phyloP scores from a whole-genome alignment of 2,888 invertebrate genomes.

The Folsomia candida region DNA sequence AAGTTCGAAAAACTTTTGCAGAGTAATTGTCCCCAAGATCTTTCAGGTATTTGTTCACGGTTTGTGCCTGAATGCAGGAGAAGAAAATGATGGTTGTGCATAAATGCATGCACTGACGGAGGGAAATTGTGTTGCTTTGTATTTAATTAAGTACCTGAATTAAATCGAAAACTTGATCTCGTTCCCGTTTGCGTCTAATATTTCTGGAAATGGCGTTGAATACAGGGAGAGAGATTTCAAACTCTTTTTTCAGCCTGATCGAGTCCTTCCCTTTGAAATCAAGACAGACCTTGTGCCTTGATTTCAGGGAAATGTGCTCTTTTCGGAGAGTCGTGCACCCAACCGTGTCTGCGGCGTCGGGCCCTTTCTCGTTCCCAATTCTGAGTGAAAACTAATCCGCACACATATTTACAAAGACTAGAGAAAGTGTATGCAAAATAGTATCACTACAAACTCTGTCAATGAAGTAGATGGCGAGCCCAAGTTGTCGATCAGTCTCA shows the following conservation, averaged over 20 bases:
- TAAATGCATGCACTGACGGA: background rate
- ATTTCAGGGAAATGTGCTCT: background rate
- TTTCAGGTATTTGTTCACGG: conserved; percentile 2
- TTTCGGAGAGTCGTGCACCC: conserved; percentile 5
- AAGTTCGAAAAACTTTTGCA: conserved; percentile 8
- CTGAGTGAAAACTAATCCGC: conserved; percentile 2
- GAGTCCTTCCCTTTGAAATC: conserved; percentile 10
- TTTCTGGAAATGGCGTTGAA: background rate
- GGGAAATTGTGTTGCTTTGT: background rate
- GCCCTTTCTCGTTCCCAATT: conserved; percentile 9
- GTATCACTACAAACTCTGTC: background rate
- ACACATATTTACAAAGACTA: too few relatives aligned
- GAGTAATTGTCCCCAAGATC: background rate
- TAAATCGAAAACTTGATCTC: conserved; percentile 2
- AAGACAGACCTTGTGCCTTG: background rate
- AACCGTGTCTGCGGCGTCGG: background rate
- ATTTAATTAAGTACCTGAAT: background rate
- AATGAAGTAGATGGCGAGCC: background rate
- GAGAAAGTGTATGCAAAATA: background rate
- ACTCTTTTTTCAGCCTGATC: background rate
- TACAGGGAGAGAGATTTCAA: too few relatives aligned
- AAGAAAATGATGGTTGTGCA: background rate
- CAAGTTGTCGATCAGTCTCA: background rate
- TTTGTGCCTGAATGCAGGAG: conserved; percentile 2
- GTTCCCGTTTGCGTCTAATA: background rate